Evolutionary conservation across 1,140 invertebrate genomes (phyloP).

Genomic region (Drosophila malerkotliana): DNA sequence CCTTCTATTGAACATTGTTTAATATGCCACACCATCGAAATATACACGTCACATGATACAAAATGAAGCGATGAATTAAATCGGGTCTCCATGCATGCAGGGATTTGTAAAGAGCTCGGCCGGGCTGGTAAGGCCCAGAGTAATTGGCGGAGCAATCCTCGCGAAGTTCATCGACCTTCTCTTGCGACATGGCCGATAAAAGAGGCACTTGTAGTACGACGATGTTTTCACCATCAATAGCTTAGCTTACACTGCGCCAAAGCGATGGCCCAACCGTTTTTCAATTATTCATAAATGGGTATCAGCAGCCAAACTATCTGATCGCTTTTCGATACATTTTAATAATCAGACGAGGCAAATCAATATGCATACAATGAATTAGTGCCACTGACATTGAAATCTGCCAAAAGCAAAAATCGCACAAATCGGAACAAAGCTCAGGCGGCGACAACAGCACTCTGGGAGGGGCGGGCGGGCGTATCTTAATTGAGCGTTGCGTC

Average conservation of each 20-base stretch:
- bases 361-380: conserved; percentile 66
- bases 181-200: conserved; percentile 66
- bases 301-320: neutral
- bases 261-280: neutral
- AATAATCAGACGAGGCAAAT: conserved; percentile 27
- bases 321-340: conserved; percentile 20
- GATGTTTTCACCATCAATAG: neutral
- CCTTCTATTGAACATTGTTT: conserved; percentile 59
- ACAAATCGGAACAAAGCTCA: conserved; percentile 51
- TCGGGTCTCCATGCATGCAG: conserved; percentile 30
- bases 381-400: conserved; percentile 73
- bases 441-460: conserved; percentile 21
- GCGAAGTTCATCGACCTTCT: conserved; percentile 68
- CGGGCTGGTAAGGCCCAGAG: conserved; percentile 49
- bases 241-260: too few species aligned
- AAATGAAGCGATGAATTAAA: conserved; percentile 57
- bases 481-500: conserved; percentile 14
- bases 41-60: conserved; percentile 36
- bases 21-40: conserved; percentile 49
- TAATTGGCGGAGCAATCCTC: conserved; percentile 30
- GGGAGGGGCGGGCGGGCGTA: conserved; percentile 14
- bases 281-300: neutral
- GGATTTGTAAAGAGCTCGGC: conserved; percentile 46
- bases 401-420: conserved; percentile 51
- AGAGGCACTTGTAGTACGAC: conserved; percentile 41